These are phyloP conservation scores for Schizaphis graminum DNA, from an alignment of 2,888 invertebrate genomes.

Conservation along the genomic window DNA sequence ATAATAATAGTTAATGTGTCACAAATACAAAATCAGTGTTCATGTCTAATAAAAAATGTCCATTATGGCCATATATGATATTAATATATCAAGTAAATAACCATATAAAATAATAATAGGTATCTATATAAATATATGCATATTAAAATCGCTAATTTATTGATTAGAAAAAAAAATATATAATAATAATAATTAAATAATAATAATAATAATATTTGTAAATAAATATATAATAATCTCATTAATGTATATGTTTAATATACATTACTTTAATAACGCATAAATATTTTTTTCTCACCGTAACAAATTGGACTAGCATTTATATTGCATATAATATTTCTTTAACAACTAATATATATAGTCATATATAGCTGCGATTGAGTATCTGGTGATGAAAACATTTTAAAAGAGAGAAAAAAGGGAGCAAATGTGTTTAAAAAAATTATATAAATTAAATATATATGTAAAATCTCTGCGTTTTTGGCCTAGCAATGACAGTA, in stretches of 20 bases:
- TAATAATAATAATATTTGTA: constrained; percentile 44
- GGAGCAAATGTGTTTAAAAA: not conserved
- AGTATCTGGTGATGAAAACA: constrained; percentile 59
- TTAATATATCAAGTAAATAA: not conserved
- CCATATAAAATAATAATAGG: constrained; percentile 22
- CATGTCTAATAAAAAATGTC: constrained; percentile 20
- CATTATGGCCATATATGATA: not conserved
- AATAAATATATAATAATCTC: constrained; percentile 43
- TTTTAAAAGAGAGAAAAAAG: not conserved
- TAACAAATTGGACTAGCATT: constrained; percentile 64
- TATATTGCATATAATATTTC: constrained; percentile 62
- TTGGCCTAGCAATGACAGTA: not conserved
- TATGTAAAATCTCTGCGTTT: not conserved
- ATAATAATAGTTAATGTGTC: constrained; percentile 19
- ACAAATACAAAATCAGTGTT: constrained; percentile 7
- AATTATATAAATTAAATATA: not conserved
- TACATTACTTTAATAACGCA: constrained; percentile 51
- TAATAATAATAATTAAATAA: constrained; percentile 47
- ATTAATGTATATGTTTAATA: constrained; percentile 9
- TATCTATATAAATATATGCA: not conserved
- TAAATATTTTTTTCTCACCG: constrained; percentile 60
- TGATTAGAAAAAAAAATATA: constrained; percentile 9
- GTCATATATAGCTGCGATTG: constrained; percentile 42
- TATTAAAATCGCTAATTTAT: constrained; percentile 1
- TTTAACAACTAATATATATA: constrained; percentile 49